Percentiles rank a stretch among this genome's conserved stretches.
Conservation (phyloP, 1,140 invertebrate species). For the Dendroctonus valens region DNA sequence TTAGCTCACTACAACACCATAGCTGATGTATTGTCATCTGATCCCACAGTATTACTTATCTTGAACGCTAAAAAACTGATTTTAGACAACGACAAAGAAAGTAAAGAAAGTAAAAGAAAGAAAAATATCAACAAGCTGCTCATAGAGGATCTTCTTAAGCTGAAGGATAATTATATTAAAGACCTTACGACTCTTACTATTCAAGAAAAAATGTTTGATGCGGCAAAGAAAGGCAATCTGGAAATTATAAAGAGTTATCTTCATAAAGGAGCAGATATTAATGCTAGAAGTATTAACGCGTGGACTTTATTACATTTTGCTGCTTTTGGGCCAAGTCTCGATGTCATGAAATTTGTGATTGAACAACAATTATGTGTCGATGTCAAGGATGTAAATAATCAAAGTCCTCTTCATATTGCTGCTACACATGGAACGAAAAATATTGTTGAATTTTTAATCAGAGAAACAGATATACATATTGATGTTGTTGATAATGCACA, state of each 20-base stretch:
- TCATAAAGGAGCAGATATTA: slow-evolving; percentile 4
- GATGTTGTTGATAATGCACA: slow-evolving; percentile 67
- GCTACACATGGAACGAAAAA: neutral
- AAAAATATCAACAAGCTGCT: neutral
- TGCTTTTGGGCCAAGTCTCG: neutral
- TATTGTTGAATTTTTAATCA: neutral
- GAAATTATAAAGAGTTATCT: neutral
- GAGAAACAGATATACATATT: slow-evolving; percentile 52
- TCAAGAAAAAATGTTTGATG: slow-evolving; percentile 10
- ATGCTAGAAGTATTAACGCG: slow-evolving; percentile 3
- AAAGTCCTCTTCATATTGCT: slow-evolving; percentile 8
- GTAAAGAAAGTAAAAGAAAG: too few relatives aligned
- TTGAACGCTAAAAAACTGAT: slow-evolving; percentile 10
- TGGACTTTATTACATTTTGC: slow-evolving; percentile 5
- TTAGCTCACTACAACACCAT: slow-evolving; percentile 1
- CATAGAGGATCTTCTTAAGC: neutral
- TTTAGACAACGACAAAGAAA: neutral
- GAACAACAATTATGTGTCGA: neutral
- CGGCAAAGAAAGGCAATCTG: neutral
- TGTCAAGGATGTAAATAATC: slow-evolving; percentile 5
- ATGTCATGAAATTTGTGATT: slow-evolving; percentile 5
- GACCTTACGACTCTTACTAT: neutral
- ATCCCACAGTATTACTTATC: slow-evolving; percentile 5
- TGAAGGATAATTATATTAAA: neutral
- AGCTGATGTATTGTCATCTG: slow-evolving; percentile 1